Evolutionary conservation across 2,888 invertebrate species (phyloP).

Genomic region (Prenolepis imparis): DNA sequence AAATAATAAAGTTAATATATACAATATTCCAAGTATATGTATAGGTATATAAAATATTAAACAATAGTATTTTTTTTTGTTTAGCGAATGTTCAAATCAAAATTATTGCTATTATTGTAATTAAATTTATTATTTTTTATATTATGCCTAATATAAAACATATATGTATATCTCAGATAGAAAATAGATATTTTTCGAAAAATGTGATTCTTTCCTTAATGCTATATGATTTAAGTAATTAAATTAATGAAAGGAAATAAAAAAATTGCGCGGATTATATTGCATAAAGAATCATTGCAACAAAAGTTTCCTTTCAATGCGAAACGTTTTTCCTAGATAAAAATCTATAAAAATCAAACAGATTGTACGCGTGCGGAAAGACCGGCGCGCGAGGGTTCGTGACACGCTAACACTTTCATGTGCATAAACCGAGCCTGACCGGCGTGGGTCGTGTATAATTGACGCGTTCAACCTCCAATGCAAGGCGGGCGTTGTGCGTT

Average conservation of each 20-base stretch:
- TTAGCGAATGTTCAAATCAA: background rate
- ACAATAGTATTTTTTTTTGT: background rate
- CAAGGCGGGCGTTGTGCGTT: slow-evolving; percentile 41
- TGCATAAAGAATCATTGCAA: background rate
- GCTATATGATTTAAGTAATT: background rate
- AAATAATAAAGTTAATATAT: background rate
- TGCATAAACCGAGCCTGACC: slow-evolving; percentile 29
- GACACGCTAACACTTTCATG: slow-evolving; percentile 51
- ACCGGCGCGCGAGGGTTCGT: slow-evolving; percentile 18
- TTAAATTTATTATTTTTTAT: background rate
- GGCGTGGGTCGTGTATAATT: slow-evolving; percentile 79
- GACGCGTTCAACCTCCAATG: slow-evolving; percentile 74
- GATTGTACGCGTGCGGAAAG: slow-evolving; percentile 29
- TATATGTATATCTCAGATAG: background rate
- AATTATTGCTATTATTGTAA: background rate
- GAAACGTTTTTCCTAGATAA: slow-evolving; percentile 26
- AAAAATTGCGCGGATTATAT: background rate
- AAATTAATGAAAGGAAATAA: background rate
- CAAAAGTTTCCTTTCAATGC: slow-evolving; percentile 10
- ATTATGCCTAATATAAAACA: background rate
- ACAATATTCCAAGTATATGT: too few relatives aligned
- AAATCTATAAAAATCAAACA: slow-evolving; percentile 42
- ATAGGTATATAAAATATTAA: too few relatives aligned
- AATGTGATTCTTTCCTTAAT: background rate
- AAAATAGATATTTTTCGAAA: background rate